Percentiles rank a stretch among this genome's conserved stretches.
Evolutionary conservation across 2,113 vertebrate genomes (phyloP).

Genomic region (Limnothrissa miodon): DNA sequence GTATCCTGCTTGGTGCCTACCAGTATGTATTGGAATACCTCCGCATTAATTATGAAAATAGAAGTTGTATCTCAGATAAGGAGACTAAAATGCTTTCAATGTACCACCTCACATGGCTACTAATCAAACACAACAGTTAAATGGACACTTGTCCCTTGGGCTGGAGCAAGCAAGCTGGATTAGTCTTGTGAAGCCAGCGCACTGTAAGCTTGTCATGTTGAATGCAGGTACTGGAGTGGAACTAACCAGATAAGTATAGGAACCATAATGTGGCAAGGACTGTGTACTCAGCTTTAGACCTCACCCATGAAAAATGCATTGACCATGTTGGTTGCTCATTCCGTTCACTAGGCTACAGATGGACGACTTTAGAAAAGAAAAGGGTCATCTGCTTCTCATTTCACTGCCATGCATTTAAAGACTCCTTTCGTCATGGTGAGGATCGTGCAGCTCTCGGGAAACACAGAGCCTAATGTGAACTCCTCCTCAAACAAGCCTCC

Average conservation of each 20-base stretch:
- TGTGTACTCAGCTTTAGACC: not conserved
- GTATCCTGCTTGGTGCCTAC: not conserved
- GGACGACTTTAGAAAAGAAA: not conserved
- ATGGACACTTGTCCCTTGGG: not conserved
- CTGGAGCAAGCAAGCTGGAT: not conserved
- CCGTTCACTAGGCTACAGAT: not conserved
- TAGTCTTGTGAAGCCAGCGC: not conserved
- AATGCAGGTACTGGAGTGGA: not conserved
- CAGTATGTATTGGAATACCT: not conserved
- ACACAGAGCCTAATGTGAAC: not conserved
- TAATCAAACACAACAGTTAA: not conserved
- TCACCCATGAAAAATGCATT: not conserved
- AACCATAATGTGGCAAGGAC: not conserved
- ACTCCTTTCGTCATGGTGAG: not conserved
- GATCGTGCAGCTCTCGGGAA: not conserved
- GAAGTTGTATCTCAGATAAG: not conserved
- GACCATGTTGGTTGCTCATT: not conserved
- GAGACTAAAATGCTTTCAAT: not conserved
- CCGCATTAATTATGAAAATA: not conserved
- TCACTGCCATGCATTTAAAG: not conserved
- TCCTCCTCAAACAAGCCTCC: not conserved
- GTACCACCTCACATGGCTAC: not conserved
- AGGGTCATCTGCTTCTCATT: not conserved
- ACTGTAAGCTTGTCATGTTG: not conserved
- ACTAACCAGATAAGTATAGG: not conserved